Base-by-base conservation (phyloP, 2,797 vertebrate genomes). In the Anguilla marmorata region DNA sequence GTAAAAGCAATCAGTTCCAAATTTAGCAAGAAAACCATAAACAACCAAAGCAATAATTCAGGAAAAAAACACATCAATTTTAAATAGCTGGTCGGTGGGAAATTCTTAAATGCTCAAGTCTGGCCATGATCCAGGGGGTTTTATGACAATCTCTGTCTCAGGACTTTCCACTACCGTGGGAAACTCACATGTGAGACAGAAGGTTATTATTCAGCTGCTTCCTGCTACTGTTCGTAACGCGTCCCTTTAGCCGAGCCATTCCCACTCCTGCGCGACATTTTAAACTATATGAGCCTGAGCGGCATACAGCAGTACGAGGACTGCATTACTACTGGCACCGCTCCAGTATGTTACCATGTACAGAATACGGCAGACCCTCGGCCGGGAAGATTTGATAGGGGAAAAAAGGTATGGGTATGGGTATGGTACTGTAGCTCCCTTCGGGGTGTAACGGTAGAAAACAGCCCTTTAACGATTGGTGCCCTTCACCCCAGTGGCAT, bases 141-240 rank as follows among this genome's bases (percentile, higher is more conserved):
- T 82, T 82, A 50, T 82, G 79, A n/a, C 41, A 11, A 50, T n/a
- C 45, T 82, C 21, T 2, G 41, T 82, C 74, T 76, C 79, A 48
- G 79, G 41, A n/a, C n/a, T 82, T 82, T 82, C 21, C 79, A 82
- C 21, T 50, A n/a, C 79, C 79, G 45, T 82, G 79, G 79, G 79
- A 82, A 82, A 45, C 79, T 82, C 45, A 82, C 19, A n/a, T 50
- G 45, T 50, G 33, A 82, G 16, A 24, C 79, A 82, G 16, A 48
- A 82, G 21, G 45, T 82, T 82, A 8, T 50, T 48, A 82, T 50
- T 82, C 79, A n/a, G 41, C 45, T n/a, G 21, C 79, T 82, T 82
- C 79, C 79, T 82, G 79, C 45, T 82, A 12, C 79, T 41, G 74
- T 41, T 45, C 14, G 50, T 50, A 24, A 45, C 21, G 33, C 0